Conservation (phyloP, 2,888 invertebrate genomes). For the Agrochola lota region DNA sequence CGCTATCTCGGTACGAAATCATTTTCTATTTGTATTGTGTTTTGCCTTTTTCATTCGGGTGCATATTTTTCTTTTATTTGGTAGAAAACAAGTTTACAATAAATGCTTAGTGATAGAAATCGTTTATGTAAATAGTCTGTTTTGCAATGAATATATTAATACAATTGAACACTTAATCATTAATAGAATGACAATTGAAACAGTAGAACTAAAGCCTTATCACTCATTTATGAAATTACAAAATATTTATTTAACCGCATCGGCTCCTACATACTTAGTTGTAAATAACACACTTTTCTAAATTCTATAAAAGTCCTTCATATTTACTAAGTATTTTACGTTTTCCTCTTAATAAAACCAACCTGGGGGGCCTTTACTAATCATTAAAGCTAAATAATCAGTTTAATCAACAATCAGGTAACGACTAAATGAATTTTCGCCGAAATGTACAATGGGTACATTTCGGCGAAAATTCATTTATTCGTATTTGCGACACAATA, state of each 20-base stretch:
- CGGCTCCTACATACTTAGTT: too few relatives aligned
- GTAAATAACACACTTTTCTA: neutral
- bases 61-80: slow-evolving; percentile 30
- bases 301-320: neutral
- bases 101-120: slow-evolving; percentile 1
- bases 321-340: neutral
- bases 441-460: slow-evolving; percentile 12
- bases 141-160: slow-evolving; percentile 18
- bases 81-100: slow-evolving; percentile 19
- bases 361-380: neutral
- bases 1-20: slow-evolving; percentile 33
- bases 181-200: neutral
- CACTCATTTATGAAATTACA: neutral
- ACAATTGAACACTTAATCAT: neutral
- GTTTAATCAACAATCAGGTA: slow-evolving; percentile 20
- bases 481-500: slow-evolving; percentile 35
- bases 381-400: slow-evolving; percentile 21
- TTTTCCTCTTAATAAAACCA: neutral
- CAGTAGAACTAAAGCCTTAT: neutral
- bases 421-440: slow-evolving; percentile 31
- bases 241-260: neutral
- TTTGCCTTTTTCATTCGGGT: slow-evolving; percentile 14
- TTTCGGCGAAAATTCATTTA: too few relatives aligned
- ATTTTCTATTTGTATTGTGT: slow-evolving; percentile 49
- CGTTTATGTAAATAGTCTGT: slow-evolving; percentile 17